Percentiles rank a stretch among this genome's conserved stretches.
phyloP scores from a whole-genome alignment of 30 jellyfish, hydroid and myxozoan species.

The Pseudorhiza aurosa region DNA sequence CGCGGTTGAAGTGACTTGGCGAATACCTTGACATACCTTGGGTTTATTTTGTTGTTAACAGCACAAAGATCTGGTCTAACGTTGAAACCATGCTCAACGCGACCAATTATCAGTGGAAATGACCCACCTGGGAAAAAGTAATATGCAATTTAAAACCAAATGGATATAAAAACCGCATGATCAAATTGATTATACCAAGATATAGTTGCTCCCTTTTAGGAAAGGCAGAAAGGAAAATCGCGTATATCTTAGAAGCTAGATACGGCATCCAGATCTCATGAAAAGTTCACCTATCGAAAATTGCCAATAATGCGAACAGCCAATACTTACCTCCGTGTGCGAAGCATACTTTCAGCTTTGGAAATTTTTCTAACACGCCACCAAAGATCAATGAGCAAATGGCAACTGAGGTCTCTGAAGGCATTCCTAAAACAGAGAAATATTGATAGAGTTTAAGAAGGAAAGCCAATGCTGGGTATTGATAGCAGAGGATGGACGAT shows the following conservation, averaged over 20 bases:
- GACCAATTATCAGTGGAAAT: constrained; percentile 86
- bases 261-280: too few relatives aligned
- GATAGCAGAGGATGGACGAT: too few relatives aligned
- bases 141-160: background rate
- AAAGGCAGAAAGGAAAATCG: background rate
- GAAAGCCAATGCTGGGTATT: too few relatives aligned
- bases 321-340: constrained; percentile 98
- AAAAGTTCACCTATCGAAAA: too few relatives aligned
- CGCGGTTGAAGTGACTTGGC: too few relatives aligned
- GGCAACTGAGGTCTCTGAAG: constrained; percentile 90
- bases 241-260: too few relatives aligned
- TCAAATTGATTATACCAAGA: too few relatives aligned
- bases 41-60: constrained; percentile 67
- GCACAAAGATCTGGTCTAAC: constrained; percentile 97
- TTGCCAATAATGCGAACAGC: too few relatives aligned
- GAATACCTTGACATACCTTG: constrained; percentile 68
- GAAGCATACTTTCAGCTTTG: constrained; percentile 84
- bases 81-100: constrained; percentile 89
- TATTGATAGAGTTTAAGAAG: too few relatives aligned
- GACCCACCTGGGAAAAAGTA: constrained; percentile 79
- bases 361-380: constrained; percentile 90
- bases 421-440: constrained; percentile 82
- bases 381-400: constrained; percentile 92
- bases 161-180: too few relatives aligned
- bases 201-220: too few relatives aligned